Conservation (phyloP, 2,113 vertebrate species). For the Centropristis striata region DNA sequence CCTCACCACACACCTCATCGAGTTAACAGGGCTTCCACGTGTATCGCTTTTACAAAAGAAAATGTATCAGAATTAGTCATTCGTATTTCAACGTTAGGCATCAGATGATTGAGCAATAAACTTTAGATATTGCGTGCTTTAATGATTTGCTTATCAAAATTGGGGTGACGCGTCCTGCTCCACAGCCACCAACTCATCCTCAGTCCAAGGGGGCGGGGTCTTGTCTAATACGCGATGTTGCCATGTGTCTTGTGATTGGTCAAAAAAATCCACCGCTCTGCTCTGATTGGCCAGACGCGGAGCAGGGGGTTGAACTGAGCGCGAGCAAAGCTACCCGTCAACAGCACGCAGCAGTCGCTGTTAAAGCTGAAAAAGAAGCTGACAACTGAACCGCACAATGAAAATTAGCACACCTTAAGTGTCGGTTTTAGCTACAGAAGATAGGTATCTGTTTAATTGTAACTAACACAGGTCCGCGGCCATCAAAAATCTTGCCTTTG, state of each 20-base stretch:
- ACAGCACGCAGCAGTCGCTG: conserved; percentile 66
- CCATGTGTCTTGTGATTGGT: conserved; percentile 70
- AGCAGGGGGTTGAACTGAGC: conserved; percentile 52
- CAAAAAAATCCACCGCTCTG: not conserved
- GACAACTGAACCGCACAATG: conserved; percentile 39
- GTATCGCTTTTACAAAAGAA: not conserved
- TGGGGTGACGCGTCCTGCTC: conserved; percentile 78
- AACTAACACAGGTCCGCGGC: not conserved
- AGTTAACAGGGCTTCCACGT: not conserved
- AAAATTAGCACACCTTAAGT: conserved; percentile 27
- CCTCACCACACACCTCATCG: not conserved
- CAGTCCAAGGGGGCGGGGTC: conserved; percentile 26
- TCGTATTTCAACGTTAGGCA: not conserved
- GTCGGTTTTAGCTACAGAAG: conserved; percentile 25
- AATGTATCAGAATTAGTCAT: rapidly evolving
- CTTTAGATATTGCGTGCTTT: conserved; percentile 8
- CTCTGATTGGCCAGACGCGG: conserved; percentile 44
- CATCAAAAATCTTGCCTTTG: conserved; percentile 16
- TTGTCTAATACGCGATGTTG: not conserved
- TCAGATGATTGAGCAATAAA: conserved; percentile 15
- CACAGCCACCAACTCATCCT: conserved; percentile 61
- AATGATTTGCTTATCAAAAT: conserved; percentile 37
- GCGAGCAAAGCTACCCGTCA: conserved; percentile 36
- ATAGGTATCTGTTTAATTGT: conserved; percentile 9
- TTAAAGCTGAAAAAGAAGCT: conserved; percentile 37